Conservation (phyloP, 2,113 vertebrate genomes). For the Athene noctua region DNA sequence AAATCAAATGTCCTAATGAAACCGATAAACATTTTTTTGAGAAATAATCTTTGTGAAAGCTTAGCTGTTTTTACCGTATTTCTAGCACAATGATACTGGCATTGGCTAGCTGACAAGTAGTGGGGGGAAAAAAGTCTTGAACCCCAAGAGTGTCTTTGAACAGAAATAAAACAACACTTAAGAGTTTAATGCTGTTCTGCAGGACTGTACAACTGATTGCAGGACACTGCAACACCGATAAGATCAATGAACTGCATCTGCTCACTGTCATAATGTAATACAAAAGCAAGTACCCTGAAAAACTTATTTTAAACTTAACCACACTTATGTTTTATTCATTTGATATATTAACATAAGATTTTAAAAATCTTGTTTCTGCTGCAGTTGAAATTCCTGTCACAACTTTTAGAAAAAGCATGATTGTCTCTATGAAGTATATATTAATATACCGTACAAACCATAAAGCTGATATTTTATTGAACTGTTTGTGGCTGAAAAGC, state of each 20-base stretch:
- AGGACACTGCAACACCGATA: neutral
- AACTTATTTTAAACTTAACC: slow-evolving; percentile 5
- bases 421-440: neutral
- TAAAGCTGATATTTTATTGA: neutral
- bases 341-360: neutral
- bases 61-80: neutral
- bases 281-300: slow-evolving; percentile 30
- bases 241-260: neutral
- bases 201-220: neutral
- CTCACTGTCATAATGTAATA: neutral
- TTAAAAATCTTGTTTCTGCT: neutral
- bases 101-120: neutral
- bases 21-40: neutral
- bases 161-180: neutral
- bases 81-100: neutral
- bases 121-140: neutral
- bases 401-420: neutral
- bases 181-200: neutral
- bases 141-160: neutral
- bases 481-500: slow-evolving; percentile 24
- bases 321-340: slow-evolving; percentile 15
- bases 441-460: neutral
- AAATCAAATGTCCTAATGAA: neutral
- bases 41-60: neutral
- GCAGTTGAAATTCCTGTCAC: neutral